A percentile compares a stretch with the other conserved stretches of the same genome.
These are phyloP conservation scores for Argopecten irradians DNA, from an alignment of 1,140 invertebrate species.

Conservation along the genomic window DNA sequence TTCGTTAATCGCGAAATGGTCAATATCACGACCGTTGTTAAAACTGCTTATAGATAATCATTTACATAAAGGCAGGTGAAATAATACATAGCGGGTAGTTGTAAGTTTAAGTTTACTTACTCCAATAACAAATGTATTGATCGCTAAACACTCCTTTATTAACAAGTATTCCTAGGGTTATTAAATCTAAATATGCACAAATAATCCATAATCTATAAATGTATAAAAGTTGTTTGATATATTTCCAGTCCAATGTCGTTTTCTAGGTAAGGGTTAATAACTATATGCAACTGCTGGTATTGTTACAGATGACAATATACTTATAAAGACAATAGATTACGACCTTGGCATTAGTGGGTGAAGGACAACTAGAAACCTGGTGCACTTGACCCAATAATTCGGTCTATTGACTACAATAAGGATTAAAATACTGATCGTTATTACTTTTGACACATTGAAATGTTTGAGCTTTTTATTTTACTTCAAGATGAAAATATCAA, in stretches of 20 bases:
- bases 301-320: neutral
- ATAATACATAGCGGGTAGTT: too few species aligned
- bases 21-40: too few species aligned
- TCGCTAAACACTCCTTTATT: too few species aligned
- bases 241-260: neutral
- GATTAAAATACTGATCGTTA: neutral
- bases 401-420: neutral
- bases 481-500: too few species aligned
- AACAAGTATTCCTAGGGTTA: too few species aligned
- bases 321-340: neutral
- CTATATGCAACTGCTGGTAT: neutral
- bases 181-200: too few species aligned
- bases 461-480: too few species aligned
- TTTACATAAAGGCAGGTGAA: too few species aligned
- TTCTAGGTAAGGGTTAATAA: neutral
- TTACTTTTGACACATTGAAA: neutral
- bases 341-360: neutral
- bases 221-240: neutral
- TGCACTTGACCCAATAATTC: neutral
- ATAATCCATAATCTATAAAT: neutral
- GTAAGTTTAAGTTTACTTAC: too few species aligned
- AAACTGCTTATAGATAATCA: too few species aligned
- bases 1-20: too few species aligned
- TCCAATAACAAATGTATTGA: too few species aligned
- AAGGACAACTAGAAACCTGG: neutral